Evolutionary conservation across 2,113 vertebrate genomes (phyloP), one percentile per base, ranked within the genome.

Genomic region (Clarias batrachus): DNA sequence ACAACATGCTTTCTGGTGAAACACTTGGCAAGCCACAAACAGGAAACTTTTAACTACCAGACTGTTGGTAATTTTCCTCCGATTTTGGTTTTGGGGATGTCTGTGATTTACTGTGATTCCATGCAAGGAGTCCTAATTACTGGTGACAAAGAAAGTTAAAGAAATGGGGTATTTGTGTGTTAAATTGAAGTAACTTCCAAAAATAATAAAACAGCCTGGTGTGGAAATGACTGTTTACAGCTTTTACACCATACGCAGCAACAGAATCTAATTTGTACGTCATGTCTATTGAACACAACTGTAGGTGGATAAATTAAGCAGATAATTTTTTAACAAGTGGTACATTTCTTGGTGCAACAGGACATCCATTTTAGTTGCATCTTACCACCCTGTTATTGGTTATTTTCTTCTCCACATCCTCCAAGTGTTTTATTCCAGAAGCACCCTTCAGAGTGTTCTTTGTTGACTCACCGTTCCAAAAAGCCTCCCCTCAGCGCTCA

Each of bases 401-500:
- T 48, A 48, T 74, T 74, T 48, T 25, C 33, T 23, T 48, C 48
- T 48, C 10, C 37, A 71, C 70, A 41, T 33, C 30, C 9, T 71
- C 16, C 70, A 71, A 10, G 33, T 48, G 33, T 71, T 71, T 21
- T 9, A 71, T 33, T 70, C 4, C 68, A 6, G 0, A 48, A 48
- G 48, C 48, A 48, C 7, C 48, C 6, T 16, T 77, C 52, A 2
- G 1, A 11, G 16, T 11, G 77, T 37, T 80, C 16, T 59, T 33
- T 60, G 73, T 27, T 16, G 37, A 83, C 98, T 98, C 94, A 99
- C 98, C 91, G 94, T 92, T 88, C 96, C 97, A 92, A 96, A 96
- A 85, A 99, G 92, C 78, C 97, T 94, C 57, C 98, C 98, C 0
- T 98, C 97, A 86, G 97, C 95, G 92, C 96, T 98, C 98, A 99